Evolutionary conservation across 2,113 vertebrate genomes (phyloP), one percentile per base, ranked within the genome.

Genomic region (Chaetodon auriga): DNA sequence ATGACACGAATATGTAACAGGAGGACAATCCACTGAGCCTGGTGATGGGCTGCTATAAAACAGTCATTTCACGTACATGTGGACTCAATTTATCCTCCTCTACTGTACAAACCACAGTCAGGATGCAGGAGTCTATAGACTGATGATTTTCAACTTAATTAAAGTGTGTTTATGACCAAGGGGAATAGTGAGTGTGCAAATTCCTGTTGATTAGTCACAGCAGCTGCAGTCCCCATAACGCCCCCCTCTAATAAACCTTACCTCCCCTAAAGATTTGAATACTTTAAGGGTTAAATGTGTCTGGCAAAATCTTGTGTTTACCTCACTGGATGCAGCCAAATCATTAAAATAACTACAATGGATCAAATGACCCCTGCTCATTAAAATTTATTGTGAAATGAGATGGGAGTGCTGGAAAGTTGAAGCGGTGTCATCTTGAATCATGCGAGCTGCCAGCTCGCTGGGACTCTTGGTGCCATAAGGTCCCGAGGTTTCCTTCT

Each of bases 1-100:
- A 81, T 88, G 75, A 78, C n/a, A 43, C 25, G 49, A 68, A 75
- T 62, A 62, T 73, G 2, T 57, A 87, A 55, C 57, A 57, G 15
- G 23, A 53, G 48, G 53, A 72, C 51, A 36, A 73, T 84, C 55
- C 36, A 48, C 68, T 53, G 16, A 57, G 43, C n/a, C 16, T 30
- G 55, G 74, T 64, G 76, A 84, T 51, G 54, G 43, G 54, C 48
- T 0, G 71, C 75, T 11, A 63, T 74, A 66, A 82, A 91, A 60
- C 35, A 63, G 58, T 43, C 4, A 87, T 83, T 78, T 63, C 51
- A 72, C 83, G 73, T 78, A 78, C 92, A 95, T 94, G 90, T 95
- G 94, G 92, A 89, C 38, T 68, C 57, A 55, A 92, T 94, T 88
- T 66, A 38, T 54, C 18, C 61, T 63, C 8, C 36, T 49, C 57